Evolutionary conservation across 2,113 vertebrate species (phyloP).

Genomic region (Bos taurus): DNA sequence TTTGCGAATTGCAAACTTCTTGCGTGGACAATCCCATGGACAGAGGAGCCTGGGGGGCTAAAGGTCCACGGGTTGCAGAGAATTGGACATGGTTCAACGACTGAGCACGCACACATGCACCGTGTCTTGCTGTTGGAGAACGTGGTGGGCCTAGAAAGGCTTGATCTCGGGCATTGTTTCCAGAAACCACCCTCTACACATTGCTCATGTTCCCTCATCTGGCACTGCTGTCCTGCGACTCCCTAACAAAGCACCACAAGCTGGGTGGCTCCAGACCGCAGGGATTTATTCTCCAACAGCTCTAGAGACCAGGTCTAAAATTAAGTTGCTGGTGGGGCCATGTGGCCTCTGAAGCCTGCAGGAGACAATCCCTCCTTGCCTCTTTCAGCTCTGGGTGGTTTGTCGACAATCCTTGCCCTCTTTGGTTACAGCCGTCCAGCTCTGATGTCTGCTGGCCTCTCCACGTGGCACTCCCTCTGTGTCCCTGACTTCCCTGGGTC

Average conservation of each 20-base stretch:
- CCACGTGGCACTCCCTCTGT: fast-evolving
- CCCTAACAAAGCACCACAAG: fast-evolving
- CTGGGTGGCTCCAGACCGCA: too few species aligned
- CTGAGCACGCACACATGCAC: fast-evolving
- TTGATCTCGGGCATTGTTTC: neutral
- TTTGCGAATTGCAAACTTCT: neutral
- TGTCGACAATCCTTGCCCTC: fast-evolving
- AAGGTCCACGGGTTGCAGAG: neutral
- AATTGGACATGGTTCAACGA: neutral
- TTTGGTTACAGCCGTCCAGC: fast-evolving
- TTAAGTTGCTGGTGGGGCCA: fast-evolving
- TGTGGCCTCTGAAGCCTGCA: neutral
- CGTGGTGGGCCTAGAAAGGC: fast-evolving
- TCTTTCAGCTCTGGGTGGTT: too few species aligned
- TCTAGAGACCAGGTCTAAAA: neutral
- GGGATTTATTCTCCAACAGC: too few species aligned
- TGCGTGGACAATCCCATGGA: neutral
- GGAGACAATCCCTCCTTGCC: neutral
- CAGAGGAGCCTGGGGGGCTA: neutral
- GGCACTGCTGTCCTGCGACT: fast-evolving
- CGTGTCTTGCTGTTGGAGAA: neutral
- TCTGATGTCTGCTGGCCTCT: fast-evolving
- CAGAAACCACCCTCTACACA: fast-evolving
- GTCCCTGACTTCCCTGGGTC: neutral
- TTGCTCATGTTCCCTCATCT: fast-evolving